phyloP scores from a whole-genome alignment of 2,797 vertebrate genomes.

The Taenioides sp. region DNA sequence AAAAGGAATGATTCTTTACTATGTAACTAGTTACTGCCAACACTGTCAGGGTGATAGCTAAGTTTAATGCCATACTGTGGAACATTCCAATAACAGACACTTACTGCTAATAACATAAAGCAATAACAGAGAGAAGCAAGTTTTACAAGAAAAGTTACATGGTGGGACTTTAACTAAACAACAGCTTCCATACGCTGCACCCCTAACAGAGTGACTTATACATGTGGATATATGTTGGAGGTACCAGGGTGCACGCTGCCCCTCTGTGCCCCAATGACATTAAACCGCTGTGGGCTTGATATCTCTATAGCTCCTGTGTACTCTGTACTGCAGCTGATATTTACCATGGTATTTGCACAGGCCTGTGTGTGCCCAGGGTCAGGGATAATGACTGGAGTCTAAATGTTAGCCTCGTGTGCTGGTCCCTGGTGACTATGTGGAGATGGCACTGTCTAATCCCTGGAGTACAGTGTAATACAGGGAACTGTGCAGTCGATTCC shows the following conservation, averaged over 20 bases:
- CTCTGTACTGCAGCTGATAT: slow-evolving; percentile 43
- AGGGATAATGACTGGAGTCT: slow-evolving; percentile 62
- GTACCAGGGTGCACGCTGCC: background rate
- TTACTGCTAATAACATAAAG: too few species aligned
- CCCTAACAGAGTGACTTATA: background rate
- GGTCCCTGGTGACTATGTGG: slow-evolving; percentile 32
- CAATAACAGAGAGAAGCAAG: too few species aligned
- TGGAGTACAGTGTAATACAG: slow-evolving; percentile 27
- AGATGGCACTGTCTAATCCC: slow-evolving; percentile 41
- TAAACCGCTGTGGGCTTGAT: background rate
- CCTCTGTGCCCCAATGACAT: background rate
- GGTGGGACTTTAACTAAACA: too few species aligned
- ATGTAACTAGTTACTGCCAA: too few species aligned
- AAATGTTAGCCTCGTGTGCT: slow-evolving; percentile 62
- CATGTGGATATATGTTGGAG: background rate
- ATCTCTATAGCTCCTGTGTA: background rate
- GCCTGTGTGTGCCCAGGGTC: slow-evolving; percentile 45
- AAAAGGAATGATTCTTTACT: too few species aligned
- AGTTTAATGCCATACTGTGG: too few species aligned
- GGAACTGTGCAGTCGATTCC: background rate
- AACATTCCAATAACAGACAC: too few species aligned
- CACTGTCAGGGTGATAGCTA: too few species aligned
- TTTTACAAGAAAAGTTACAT: too few species aligned
- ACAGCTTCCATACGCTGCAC: background rate
- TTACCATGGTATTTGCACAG: slow-evolving; percentile 59